phyloP scores from a whole-genome alignment of 2,797 vertebrate genomes.

The Parauchenoglanis ngamensis region DNA sequence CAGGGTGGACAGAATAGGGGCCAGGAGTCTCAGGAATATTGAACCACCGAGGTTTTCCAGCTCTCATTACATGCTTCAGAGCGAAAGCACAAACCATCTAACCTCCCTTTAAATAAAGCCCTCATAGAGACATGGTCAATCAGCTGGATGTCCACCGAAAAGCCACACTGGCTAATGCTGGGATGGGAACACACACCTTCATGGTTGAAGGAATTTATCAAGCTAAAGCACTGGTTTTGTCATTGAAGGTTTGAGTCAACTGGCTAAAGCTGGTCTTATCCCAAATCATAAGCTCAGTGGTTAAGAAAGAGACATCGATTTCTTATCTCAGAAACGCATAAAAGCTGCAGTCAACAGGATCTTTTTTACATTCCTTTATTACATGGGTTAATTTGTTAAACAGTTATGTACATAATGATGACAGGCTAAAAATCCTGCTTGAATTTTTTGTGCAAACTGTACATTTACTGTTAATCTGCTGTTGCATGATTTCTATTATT shows the following conservation, averaged over 20 bases:
- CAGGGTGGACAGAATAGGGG: conserved; percentile 38
- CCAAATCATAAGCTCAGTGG: conserved; percentile 32
- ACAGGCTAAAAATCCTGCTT: background rate
- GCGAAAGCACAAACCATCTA: conserved; percentile 56
- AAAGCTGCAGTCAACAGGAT: background rate
- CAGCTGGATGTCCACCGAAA: conserved; percentile 50
- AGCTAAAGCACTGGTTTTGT: conserved; percentile 49
- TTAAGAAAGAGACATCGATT: background rate
- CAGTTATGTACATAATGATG: background rate
- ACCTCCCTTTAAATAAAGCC: conserved; percentile 58
- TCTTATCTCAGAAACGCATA: background rate
- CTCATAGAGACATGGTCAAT: conserved; percentile 64
- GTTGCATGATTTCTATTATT: background rate
- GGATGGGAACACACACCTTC: conserved; percentile 49
- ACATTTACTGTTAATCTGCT: background rate
- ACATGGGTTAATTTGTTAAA: background rate
- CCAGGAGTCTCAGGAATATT: conserved; percentile 41
- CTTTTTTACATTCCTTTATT: background rate
- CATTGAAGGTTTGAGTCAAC: conserved; percentile 49
- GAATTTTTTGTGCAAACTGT: background rate
- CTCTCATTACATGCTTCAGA: conserved; percentile 70
- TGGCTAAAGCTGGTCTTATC: conserved; percentile 45
- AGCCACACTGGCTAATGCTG: conserved; percentile 44
- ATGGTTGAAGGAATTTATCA: conserved; percentile 43
- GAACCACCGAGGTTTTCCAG: conserved; percentile 64